Base-by-base conservation (phyloP, 2,888 invertebrate species). In the Agrilus cyanescens region DNA sequence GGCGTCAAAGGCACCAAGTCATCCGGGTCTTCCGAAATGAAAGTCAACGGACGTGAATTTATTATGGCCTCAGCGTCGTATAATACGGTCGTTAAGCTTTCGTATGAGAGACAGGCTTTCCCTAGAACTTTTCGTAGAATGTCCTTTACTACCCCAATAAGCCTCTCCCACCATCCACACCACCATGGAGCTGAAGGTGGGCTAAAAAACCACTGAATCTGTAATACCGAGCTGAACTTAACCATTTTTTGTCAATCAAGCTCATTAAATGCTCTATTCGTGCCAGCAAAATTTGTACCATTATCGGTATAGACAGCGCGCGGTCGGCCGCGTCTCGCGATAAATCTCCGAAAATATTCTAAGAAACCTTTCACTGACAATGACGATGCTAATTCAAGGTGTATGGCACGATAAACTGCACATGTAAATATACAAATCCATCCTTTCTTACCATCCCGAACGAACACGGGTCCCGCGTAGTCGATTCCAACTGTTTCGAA, bases 221-320 rank as follows among this genome's bases (percentile, higher is more conserved):
- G n/a, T n/a, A n/a, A n/a, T n/a, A n/a, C n/a, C n/a, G n/a, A n/a
- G n/a, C n/a, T n/a, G n/a, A n/a, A n/a, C n/a, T n/a, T n/a, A n/a
- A n/a, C n/a, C n/a, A n/a, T n/a, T n/a, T n/a, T n/a, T n/a, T n/a
- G n/a, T n/a, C n/a, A n/a, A n/a, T n/a, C 3, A 15, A 14, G 4
- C 3, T 37, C 16, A 6, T 15, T 8, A 8, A 37, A 15, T 37
- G 15, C 16, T 4, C 18, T 4, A 15, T 48, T 47, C 0, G 60
- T 58, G 6, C 57, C 59, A 3, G 59, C 49, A 38, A 60, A 62
- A 41, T 61, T 62, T 1, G 56, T 56, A 4, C 57, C 59, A 16
- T 58, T 57, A 39, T 63, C 62, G 4, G 55, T 56, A 32, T 49
- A 55, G 0, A 63, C 44, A 2, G 55, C 43, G 5, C 39, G 18